These are phyloP conservation scores for Nomada fabriciana DNA, from an alignment of 2,888 invertebrate genomes.

Conservation along the genomic window DNA sequence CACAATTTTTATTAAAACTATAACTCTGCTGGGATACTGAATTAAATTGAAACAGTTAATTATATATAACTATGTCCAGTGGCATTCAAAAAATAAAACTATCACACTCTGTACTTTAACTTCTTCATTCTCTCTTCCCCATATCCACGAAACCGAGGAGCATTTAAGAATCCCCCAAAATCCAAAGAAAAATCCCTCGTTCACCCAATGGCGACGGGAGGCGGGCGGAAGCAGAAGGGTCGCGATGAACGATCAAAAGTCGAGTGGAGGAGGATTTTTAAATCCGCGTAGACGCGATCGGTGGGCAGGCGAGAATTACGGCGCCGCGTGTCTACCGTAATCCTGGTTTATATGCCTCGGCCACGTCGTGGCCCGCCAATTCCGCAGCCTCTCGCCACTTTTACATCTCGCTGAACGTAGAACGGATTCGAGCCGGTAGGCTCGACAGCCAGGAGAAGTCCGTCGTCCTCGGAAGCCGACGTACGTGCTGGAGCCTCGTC, in stretches of 20 bases:
- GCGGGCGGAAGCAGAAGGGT: background rate
- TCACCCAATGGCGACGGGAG: too few relatives aligned
- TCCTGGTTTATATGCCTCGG: conserved; percentile 78
- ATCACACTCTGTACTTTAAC: too few relatives aligned
- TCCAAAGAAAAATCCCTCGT: background rate
- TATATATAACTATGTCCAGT: too few relatives aligned
- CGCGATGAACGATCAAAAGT: background rate
- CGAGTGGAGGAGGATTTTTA: conserved; percentile 53
- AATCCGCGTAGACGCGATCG: conserved; percentile 57
- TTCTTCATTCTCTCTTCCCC: too few relatives aligned
- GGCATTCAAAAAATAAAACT: too few relatives aligned
- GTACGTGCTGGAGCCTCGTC: conserved; percentile 64
- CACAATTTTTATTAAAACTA: too few relatives aligned
- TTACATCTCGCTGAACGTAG: conserved; percentile 52
- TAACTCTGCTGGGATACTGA: too few relatives aligned
- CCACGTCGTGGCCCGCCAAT: conserved; percentile 43
- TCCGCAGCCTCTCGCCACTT: conserved; percentile 53
- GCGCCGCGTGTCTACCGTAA: conserved; percentile 76
- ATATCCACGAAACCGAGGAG: too few relatives aligned
- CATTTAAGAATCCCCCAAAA: background rate
- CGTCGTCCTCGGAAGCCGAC: conserved; percentile 71
- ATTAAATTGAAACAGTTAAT: too few relatives aligned
- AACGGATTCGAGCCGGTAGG: conserved; percentile 55
- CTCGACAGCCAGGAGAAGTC: conserved; percentile 46
- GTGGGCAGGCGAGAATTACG: conserved; percentile 73